Conservation (phyloP, 1,140 invertebrate species). For the Drosophila ficusphila region DNA sequence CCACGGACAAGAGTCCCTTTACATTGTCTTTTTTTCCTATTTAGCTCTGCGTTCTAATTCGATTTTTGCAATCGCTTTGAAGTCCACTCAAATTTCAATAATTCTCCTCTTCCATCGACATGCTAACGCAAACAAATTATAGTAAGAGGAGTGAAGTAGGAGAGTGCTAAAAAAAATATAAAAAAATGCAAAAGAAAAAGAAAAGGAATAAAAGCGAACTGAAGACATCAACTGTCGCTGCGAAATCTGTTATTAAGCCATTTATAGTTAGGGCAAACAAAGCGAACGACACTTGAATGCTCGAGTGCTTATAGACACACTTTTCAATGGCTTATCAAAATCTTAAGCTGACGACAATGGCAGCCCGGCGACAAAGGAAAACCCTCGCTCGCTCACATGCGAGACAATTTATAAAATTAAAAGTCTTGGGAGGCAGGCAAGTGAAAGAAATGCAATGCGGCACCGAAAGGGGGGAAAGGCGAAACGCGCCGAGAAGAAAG, state of each 20-base stretch:
- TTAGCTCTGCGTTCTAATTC: slow-evolving; percentile 55
- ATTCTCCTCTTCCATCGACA: slow-evolving; percentile 64
- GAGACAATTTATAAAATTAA: slow-evolving; percentile 63
- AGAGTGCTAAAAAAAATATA: background rate
- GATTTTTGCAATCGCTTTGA: slow-evolving; percentile 73
- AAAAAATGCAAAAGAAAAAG: background rate
- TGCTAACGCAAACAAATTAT: slow-evolving; percentile 69
- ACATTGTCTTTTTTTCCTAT: slow-evolving; percentile 56
- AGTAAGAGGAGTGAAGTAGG: slow-evolving; percentile 26
- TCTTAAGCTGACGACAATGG: slow-evolving; percentile 74
- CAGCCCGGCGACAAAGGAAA: slow-evolving; percentile 19
- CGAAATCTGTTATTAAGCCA: slow-evolving; percentile 66
- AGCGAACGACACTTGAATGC: slow-evolving; percentile 61
- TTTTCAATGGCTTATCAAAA: slow-evolving; percentile 78
- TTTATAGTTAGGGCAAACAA: slow-evolving; percentile 64
- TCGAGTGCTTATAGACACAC: slow-evolving; percentile 75
- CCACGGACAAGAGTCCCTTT: slow-evolving; percentile 45
- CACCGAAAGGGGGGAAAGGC: slow-evolving; percentile 25
- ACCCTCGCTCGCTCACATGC: slow-evolving; percentile 14
- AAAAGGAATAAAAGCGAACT: background rate
- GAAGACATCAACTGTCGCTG: slow-evolving; percentile 66
- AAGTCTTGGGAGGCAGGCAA: slow-evolving; percentile 43
- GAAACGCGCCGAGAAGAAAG: slow-evolving; percentile 11
- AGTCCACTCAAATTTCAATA: slow-evolving; percentile 82
- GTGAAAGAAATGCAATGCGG: slow-evolving; percentile 51